Evolutionary conservation across 1,140 invertebrate species (phyloP).

Genomic region (Periplaneta americana): DNA sequence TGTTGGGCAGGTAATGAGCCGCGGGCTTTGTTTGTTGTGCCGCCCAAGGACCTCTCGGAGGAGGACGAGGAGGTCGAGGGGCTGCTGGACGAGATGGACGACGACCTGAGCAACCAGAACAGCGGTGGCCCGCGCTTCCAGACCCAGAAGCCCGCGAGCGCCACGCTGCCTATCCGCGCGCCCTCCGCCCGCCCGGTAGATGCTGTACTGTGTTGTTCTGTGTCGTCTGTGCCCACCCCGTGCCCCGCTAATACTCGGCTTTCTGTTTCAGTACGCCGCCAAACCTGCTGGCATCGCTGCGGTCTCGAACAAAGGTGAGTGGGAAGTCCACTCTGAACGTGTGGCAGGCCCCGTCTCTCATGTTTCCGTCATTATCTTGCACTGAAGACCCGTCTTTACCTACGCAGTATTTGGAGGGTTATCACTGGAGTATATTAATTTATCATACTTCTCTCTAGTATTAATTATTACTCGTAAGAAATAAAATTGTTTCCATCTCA

Average conservation of each 20-base stretch:
- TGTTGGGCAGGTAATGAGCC: not conserved
- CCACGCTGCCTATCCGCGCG: not conserved
- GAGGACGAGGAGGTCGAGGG: slow-evolving; percentile 1
- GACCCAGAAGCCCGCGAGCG: not conserved
- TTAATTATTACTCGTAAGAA: no score
- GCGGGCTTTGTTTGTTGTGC: not conserved
- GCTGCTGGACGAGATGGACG: slow-evolving; percentile 11
- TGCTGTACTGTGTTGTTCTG: not conserved
- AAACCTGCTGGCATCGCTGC: not conserved
- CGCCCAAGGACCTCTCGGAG: not conserved
- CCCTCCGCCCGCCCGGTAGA: slow-evolving; percentile 1
- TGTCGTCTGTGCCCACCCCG: not conserved
- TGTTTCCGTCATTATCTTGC: no score
- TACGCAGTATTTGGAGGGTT: no score
- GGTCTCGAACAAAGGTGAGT: not conserved
- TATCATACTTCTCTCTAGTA: no score
- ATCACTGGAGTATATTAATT: no score
- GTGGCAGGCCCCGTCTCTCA: no score
- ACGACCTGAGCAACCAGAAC: slow-evolving; percentile 9
- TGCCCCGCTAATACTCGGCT: not conserved
- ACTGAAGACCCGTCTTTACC: no score
- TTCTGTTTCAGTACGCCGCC: not conserved
- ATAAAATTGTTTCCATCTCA: no score
- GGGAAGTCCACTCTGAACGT: no score
- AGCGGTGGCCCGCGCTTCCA: not conserved